Percentiles rank a stretch among this genome's conserved stretches.
Evolutionary conservation across 1,140 invertebrate species (phyloP).

Genomic region (Centruroides sculpturatus): DNA sequence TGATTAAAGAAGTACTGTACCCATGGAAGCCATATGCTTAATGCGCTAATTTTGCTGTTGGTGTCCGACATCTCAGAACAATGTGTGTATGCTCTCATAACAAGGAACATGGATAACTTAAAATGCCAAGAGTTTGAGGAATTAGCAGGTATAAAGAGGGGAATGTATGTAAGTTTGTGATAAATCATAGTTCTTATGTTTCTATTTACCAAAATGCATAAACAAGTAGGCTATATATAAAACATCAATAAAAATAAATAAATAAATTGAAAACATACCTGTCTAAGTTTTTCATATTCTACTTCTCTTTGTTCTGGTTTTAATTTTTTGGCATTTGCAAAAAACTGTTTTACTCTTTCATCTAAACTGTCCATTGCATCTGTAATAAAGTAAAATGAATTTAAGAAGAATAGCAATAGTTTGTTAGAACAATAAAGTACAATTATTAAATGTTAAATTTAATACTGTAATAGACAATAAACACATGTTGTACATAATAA

Average conservation of each 20-base stretch:
- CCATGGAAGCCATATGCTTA: too few relatives aligned
- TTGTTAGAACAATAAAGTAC: too few relatives aligned
- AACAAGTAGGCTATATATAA: not conserved
- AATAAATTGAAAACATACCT: conserved; percentile 25
- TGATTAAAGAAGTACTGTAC: too few relatives aligned
- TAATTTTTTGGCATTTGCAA: conserved; percentile 67
- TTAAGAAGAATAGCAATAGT: too few relatives aligned
- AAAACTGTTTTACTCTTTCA: conserved; percentile 75
- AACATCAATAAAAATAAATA: not conserved
- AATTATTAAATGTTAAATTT: too few relatives aligned
- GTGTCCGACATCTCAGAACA: too few relatives aligned
- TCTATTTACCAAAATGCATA: conserved; percentile 5
- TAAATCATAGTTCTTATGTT: not conserved
- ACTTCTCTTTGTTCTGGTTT: conserved; percentile 62
- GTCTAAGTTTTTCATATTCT: conserved; percentile 68
- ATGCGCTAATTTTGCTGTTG: too few relatives aligned
- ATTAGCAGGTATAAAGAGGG: not conserved
- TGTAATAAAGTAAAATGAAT: conserved; percentile 25
- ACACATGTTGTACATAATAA: too few relatives aligned
- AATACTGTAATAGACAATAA: too few relatives aligned
- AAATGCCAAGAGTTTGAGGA: not conserved
- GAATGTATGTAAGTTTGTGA: too few relatives aligned
- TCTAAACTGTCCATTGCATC: conserved; percentile 86
- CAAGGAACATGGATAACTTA: not conserved
- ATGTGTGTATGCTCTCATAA: not conserved